Evolutionary conservation across 2,797 vertebrate species (phyloP).

Genomic region (Nyctalus aviator): DNA sequence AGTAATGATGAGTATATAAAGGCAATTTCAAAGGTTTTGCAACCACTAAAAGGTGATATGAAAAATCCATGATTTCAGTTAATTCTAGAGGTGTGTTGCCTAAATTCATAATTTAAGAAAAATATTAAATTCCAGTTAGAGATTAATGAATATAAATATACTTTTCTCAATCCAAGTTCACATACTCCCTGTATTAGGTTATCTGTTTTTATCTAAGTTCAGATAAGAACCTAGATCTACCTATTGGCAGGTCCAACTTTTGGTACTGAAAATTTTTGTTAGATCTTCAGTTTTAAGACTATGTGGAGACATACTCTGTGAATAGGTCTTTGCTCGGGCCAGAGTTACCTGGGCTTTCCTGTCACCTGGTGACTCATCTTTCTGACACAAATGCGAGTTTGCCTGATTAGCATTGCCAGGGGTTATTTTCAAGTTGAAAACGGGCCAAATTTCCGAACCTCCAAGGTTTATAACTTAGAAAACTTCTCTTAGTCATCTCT

Average conservation of each 20-base stretch:
- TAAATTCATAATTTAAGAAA: constrained; percentile 24
- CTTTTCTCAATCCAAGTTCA: constrained; percentile 15
- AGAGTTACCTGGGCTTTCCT: background rate
- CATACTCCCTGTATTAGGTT: background rate
- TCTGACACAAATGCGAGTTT: background rate
- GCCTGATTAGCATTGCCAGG: background rate
- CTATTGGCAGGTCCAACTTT: background rate
- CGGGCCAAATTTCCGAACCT: background rate
- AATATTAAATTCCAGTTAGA: constrained; percentile 28
- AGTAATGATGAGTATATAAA: background rate
- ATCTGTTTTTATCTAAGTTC: constrained; percentile 24
- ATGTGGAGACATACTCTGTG: background rate
- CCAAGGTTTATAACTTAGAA: background rate
- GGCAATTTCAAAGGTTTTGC: background rate
- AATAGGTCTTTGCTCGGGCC: background rate
- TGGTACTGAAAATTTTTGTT: background rate
- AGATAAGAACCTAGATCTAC: background rate
- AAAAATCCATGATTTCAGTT: background rate
- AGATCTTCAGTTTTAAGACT: constrained; percentile 22
- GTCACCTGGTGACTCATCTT: background rate
- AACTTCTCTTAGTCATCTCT: constrained; percentile 18
- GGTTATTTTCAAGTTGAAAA: constrained; percentile 44
- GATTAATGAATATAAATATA: background rate
- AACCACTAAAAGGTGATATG: background rate
- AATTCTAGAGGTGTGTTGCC: background rate